phyloP scores from a whole-genome alignment of 1,140 invertebrate species.

The Belonocnema kinseyi region DNA sequence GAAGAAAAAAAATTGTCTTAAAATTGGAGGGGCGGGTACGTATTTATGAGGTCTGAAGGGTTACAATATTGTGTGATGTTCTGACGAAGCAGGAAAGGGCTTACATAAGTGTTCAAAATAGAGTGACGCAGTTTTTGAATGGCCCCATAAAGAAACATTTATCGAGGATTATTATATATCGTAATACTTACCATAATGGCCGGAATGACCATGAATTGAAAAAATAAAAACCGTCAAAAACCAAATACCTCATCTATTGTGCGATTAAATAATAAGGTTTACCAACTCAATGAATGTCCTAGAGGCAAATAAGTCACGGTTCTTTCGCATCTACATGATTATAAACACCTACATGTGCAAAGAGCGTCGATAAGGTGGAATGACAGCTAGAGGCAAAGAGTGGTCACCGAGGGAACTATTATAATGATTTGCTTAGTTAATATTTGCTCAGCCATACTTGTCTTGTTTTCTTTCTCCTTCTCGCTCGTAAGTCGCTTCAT shows the following conservation, averaged over 20 bases:
- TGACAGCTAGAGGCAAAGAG: slow-evolving; percentile 39
- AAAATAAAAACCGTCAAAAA: slow-evolving; percentile 22
- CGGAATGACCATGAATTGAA: slow-evolving; percentile 39
- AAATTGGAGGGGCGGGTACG: too few species aligned
- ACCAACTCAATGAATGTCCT: slow-evolving; percentile 17
- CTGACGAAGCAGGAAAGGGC: too few species aligned
- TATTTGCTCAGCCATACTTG: slow-evolving; percentile 55
- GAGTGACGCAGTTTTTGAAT: too few species aligned
- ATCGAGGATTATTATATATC: too few species aligned
- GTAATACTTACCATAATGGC: background rate
- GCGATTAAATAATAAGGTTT: slow-evolving; percentile 37
- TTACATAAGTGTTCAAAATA: too few species aligned
- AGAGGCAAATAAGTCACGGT: slow-evolving; percentile 30
- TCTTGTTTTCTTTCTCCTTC: slow-evolving; percentile 40
- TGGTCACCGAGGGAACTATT: slow-evolving; percentile 39
- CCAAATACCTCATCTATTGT: slow-evolving; percentile 44
- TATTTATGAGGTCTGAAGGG: too few species aligned
- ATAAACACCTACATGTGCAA: slow-evolving; percentile 14
- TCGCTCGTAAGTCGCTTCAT: slow-evolving; percentile 66
- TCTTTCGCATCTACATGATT: slow-evolving; percentile 31
- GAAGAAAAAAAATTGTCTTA: too few species aligned
- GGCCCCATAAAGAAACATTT: too few species aligned
- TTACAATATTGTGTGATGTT: too few species aligned
- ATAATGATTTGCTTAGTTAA: slow-evolving; percentile 57
- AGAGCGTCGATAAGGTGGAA: slow-evolving; percentile 33